Percentiles rank a stretch among this genome's conserved stretches.
Evolutionary conservation across 2,113 vertebrate species (phyloP).

Genomic region (Bubo bubo): DNA sequence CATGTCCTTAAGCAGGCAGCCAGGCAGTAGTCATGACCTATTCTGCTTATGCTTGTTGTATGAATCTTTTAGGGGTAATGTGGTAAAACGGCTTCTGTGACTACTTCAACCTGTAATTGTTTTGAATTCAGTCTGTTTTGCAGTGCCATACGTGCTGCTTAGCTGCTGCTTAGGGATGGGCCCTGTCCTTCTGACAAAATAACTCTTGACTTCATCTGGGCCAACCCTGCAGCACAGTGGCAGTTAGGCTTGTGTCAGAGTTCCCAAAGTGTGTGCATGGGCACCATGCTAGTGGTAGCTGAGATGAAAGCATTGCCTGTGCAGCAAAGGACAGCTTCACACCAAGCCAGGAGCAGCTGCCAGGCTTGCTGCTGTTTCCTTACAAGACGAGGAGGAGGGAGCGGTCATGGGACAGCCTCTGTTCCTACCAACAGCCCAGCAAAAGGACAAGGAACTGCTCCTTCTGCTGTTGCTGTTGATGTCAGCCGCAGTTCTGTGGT

Average conservation of each 20-base stretch:
- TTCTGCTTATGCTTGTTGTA: background rate
- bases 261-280: background rate
- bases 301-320: background rate
- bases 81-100: background rate
- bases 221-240: background rate
- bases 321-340: background rate
- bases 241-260: background rate
- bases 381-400: rapidly evolving
- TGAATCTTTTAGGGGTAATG: background rate
- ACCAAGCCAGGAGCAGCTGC: background rate
- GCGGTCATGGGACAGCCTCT: rapidly evolving
- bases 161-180: background rate
- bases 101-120: background rate
- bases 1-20: background rate
- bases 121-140: background rate
- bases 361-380: background rate
- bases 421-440: background rate
- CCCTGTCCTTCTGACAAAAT: background rate
- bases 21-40: background rate
- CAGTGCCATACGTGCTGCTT: background rate
- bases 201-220: background rate
- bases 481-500: background rate
- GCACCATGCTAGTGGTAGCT: background rate
- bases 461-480: background rate
- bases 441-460: background rate